Evolutionary conservation across 2,888 invertebrate species (phyloP).

Genomic region (Epinotia brunnichana): DNA sequence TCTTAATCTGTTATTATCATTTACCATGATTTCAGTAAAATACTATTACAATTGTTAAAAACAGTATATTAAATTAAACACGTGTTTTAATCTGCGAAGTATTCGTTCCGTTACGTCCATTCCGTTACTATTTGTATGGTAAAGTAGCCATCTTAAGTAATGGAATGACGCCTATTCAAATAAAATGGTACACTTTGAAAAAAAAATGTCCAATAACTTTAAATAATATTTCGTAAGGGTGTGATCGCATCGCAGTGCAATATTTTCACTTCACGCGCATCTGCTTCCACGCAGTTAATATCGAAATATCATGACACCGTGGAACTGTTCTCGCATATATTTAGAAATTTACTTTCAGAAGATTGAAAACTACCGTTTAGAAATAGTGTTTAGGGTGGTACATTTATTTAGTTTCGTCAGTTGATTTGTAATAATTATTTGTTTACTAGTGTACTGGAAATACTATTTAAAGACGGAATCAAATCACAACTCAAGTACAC

Average conservation of each 20-base stretch:
- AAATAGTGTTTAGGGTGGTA: not conserved
- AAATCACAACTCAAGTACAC: not conserved
- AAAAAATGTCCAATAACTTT: not conserved
- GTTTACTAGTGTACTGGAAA: not conserved
- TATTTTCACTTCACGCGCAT: conserved; percentile 43
- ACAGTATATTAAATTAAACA: too few relatives aligned
- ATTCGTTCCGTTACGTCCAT: too few relatives aligned
- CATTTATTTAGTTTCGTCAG: not conserved
- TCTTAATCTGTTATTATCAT: too few relatives aligned
- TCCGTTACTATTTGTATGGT: too few relatives aligned
- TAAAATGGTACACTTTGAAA: too few relatives aligned
- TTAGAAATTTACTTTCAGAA: not conserved
- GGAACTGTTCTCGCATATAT: conserved; percentile 1
- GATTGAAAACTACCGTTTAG: too few relatives aligned
- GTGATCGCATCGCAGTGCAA: conserved; percentile 14
- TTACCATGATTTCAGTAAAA: too few relatives aligned
- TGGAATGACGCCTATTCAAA: too few relatives aligned
- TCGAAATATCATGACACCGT: conserved; percentile 33
- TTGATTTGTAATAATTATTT: not conserved
- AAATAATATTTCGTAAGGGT: conserved; percentile 18
- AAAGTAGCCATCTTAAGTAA: too few relatives aligned
- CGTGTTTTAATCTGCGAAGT: too few relatives aligned
- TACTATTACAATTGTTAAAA: too few relatives aligned
- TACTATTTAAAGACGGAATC: not conserved
- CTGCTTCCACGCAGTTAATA: conserved; percentile 40